A percentile compares a stretch with the other conserved stretches of the same genome.
Conservation (phyloP, 2,113 vertebrate species). For the Hippocampus abdominalis region DNA sequence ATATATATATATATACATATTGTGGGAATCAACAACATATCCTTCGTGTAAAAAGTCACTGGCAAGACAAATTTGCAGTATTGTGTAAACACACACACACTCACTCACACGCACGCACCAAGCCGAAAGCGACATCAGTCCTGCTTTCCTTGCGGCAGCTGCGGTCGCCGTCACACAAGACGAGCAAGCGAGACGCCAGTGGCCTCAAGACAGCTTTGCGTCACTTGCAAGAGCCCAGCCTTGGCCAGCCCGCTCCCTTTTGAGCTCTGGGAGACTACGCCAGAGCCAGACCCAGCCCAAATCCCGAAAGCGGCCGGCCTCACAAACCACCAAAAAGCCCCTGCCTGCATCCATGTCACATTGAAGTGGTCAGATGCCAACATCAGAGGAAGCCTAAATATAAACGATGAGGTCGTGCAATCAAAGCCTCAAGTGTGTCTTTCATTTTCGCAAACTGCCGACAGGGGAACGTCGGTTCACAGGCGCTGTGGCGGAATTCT, state of each 20-base stretch:
- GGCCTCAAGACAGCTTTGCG: constrained; percentile 28
- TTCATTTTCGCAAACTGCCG: constrained; percentile 25
- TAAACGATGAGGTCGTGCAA: constrained; percentile 21
- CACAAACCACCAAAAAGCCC: constrained; percentile 46
- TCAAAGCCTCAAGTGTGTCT: constrained; percentile 25
- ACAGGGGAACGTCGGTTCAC: constrained; percentile 4
- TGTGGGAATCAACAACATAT: background rate
- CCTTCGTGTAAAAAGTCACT: background rate
- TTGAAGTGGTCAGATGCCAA: constrained; percentile 48
- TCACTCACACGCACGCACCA: background rate
- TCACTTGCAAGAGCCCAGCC: constrained; percentile 45
- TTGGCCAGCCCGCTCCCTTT: constrained; percentile 57
- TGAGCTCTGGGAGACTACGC: background rate
- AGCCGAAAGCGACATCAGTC: constrained; percentile 39
- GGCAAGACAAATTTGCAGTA: constrained; percentile 5
- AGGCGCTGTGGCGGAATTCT: constrained; percentile 16
- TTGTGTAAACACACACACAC: constrained; percentile 5
- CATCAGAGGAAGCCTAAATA: constrained; percentile 39
- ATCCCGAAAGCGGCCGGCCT: constrained; percentile 38
- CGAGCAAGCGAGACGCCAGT: constrained; percentile 54
- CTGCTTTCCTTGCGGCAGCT: constrained; percentile 56
- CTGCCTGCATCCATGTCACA: constrained; percentile 51
- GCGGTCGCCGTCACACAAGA: constrained; percentile 65
- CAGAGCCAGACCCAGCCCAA: constrained; percentile 11
- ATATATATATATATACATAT: no score